Conservation (phyloP, 2,113 vertebrate genomes). For the Ploceus nigricollis region DNA sequence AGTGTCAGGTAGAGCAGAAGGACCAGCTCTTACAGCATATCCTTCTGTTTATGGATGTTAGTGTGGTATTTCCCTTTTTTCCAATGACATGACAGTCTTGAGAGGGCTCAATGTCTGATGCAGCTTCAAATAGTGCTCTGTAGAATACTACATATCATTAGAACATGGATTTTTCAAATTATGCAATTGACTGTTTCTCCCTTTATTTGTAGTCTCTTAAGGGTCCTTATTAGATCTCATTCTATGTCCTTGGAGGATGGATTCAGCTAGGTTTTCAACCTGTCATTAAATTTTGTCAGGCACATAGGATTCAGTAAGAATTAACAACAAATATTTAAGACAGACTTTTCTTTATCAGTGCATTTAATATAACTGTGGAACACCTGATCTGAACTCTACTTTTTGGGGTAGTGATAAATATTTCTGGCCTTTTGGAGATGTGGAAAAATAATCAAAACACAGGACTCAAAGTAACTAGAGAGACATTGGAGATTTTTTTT, state of each 20-base stretch:
- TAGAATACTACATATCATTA: neutral
- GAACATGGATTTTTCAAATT: neutral
- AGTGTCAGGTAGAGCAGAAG: neutral
- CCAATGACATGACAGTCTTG: neutral
- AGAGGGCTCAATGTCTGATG: neutral
- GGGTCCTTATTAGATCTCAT: neutral
- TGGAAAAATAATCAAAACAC: neutral
- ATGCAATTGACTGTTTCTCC: neutral
- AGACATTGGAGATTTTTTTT: neutral
- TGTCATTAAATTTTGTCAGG: neutral
- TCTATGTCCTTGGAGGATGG: neutral
- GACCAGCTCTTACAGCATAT: neutral
- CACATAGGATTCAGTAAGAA: neutral
- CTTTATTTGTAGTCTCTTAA: neutral
- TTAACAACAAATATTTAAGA: neutral
- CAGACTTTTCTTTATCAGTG: neutral
- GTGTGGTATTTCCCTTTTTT: neutral
- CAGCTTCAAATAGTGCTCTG: neutral
- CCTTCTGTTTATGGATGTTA: neutral
- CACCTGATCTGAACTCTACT: neutral
- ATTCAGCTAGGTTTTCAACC: neutral
- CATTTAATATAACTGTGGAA: neutral
- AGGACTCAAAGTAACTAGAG: neutral
- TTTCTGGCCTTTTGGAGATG: neutral
- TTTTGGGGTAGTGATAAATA: neutral